Percentiles rank a stretch among this genome's conserved stretches.
phyloP scores from a whole-genome alignment of 2,113 vertebrate genomes.

The Australoheros scitulus region DNA sequence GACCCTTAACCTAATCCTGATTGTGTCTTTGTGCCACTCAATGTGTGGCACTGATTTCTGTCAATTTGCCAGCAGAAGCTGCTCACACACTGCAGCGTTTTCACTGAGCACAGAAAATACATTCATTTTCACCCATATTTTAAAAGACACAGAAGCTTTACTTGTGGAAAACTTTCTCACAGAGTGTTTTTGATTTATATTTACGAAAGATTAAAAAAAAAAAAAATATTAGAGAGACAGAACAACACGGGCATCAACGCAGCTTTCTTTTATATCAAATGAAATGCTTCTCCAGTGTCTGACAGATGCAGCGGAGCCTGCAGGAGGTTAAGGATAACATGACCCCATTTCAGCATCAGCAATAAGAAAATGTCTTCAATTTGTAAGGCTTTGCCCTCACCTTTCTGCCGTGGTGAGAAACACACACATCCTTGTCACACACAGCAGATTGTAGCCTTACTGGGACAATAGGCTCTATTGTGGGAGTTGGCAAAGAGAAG shows the following conservation, averaged over 20 bases:
- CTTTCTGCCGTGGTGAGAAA: slow-evolving; percentile 51
- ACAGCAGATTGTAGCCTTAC: slow-evolving; percentile 87
- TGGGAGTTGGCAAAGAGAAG: slow-evolving; percentile 85
- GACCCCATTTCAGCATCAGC: slow-evolving; percentile 62
- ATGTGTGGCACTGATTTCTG: neutral
- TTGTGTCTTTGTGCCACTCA: neutral
- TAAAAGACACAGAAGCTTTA: neutral
- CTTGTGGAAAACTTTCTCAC: neutral
- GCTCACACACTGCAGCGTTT: neutral
- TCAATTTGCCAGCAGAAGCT: neutral
- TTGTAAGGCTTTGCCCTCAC: slow-evolving; percentile 67
- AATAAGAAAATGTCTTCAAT: slow-evolving; percentile 63
- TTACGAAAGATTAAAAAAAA: neutral
- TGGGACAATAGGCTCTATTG: slow-evolving; percentile 91
- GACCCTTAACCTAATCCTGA: slow-evolving; percentile 28
- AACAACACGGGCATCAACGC: neutral
- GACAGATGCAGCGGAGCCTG: neutral
- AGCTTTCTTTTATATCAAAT: neutral
- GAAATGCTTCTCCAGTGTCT: neutral
- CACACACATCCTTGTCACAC: slow-evolving; percentile 63
- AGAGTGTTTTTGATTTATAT: neutral
- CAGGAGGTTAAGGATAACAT: slow-evolving; percentile 49
- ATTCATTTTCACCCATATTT: neutral
- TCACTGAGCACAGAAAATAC: neutral
- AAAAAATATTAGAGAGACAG: neutral